Evolutionary conservation across 37 sponge, comb jelly and placozoan genomes (phyloP), one percentile per base, ranked within the genome.

Genomic region (Ianthella basta): DNA sequence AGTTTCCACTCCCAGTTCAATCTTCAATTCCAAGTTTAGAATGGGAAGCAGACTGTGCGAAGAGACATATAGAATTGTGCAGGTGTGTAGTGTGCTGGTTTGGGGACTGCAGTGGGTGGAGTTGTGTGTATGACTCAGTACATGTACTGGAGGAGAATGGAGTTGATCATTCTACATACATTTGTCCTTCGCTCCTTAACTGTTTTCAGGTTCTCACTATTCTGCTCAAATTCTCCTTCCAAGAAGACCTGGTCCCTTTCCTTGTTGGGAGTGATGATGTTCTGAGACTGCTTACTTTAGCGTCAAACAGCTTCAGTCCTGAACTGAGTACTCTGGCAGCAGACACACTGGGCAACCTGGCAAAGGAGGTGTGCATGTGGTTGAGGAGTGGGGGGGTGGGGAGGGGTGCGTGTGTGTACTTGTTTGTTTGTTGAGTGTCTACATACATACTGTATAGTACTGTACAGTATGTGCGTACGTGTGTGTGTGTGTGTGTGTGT

Each of bases 401-500:
- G 10, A 34, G 10, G 35, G 10, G 70, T 69, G 35, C 27, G 35
- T 69, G 70, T 69, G 35, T 69, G 70, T 69, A 34, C 27, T 29
- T 69, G 70, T 69, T 29, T 69, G 70, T 69, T 29, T 69, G 70
- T 69, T n/a, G 59, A 56, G 18, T 19, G 18, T 56, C 59, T 56
- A 56, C 59, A 15, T 18, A 56, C 59, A 56, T 56, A 19, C 16
- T 19, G 18, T 56, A 56, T 56, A 56, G 59, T 56, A 56, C 18
- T 19, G 15, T 19, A 15, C 15, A 29, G 66, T 64, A 30, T 64
- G 66, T 64, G 66, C 27, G 70, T 69, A 34, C 34, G 33, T 69
- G 70, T 69, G 70, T 69, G 70, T 69, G 70, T 69, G 70, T 69
- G 35, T 69, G 70, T 69, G 35, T 69, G 70, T 69, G 35, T 69